phyloP scores from a whole-genome alignment of 1,140 invertebrate genomes.

The Dreissena rostriformis region DNA sequence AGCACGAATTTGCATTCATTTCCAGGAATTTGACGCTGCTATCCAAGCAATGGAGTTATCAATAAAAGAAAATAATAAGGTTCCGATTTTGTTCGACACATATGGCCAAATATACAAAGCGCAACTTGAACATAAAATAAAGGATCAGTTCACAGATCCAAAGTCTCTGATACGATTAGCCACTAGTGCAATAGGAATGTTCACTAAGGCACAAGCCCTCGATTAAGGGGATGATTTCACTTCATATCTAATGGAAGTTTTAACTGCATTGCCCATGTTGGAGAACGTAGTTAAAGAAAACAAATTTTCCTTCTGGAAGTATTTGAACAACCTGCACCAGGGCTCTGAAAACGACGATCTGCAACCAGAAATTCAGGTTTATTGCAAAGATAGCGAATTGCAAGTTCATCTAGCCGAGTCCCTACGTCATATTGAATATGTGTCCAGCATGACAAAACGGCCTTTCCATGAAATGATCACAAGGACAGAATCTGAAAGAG shows the following conservation, averaged over 20 bases:
- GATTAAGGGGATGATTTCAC: not conserved
- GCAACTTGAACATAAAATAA: constrained; percentile 9
- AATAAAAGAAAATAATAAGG: not conserved
- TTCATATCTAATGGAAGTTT: not conserved
- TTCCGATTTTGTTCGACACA: constrained; percentile 25
- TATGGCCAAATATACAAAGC: constrained; percentile 41
- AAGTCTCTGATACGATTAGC: not conserved
- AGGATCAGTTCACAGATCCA: not conserved
- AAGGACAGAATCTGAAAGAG: not conserved
- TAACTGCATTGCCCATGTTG: not conserved
- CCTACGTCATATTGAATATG: not conserved
- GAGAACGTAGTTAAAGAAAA: not conserved
- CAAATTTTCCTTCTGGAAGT: no score
- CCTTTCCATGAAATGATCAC: not conserved
- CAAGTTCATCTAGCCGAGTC: not conserved
- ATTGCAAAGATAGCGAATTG: not conserved
- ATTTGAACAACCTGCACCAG: no score
- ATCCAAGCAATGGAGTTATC: constrained; percentile 13
- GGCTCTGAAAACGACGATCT: no score
- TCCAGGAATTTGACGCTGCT: constrained; percentile 1
- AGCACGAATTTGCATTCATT: constrained; percentile 17
- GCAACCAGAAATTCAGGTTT: not conserved
- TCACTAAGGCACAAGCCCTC: not conserved
- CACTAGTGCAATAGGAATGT: not conserved
- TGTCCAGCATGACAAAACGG: not conserved